Evolutionary conservation across 2,888 invertebrate genomes (phyloP).

Genomic region (Griposia aprilina): DNA sequence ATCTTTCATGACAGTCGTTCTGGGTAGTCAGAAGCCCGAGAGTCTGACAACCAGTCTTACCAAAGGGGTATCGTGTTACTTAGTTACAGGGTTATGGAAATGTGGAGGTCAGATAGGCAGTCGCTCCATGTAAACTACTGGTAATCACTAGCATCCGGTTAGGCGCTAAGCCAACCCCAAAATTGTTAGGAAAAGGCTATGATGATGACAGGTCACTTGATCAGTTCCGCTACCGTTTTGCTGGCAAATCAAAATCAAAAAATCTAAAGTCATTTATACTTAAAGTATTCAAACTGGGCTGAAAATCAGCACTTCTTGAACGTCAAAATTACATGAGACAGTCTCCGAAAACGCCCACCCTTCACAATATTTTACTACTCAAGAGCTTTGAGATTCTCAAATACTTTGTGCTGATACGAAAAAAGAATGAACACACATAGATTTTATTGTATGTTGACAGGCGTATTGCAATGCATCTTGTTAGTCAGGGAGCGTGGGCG

Average conservation of each 20-base stretch:
- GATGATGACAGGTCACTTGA: not conserved
- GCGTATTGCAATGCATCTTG: slow-evolving; percentile 13
- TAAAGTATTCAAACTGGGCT: too few species aligned
- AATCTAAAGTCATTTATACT: too few species aligned
- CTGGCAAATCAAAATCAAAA: not conserved
- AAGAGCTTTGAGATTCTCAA: not conserved
- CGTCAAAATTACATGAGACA: too few species aligned
- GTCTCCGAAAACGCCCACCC: too few species aligned
- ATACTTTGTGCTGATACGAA: not conserved
- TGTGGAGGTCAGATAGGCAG: not conserved
- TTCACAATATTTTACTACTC: not conserved
- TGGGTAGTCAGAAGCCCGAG: not conserved
- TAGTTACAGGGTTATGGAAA: not conserved
- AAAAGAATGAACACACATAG: too few species aligned
- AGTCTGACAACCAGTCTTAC: not conserved
- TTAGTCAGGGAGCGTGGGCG: slow-evolving; percentile 30
- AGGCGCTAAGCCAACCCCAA: not conserved
- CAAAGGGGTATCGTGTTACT: not conserved
- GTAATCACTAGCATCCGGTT: not conserved
- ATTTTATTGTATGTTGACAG: not conserved
- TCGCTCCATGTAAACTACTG: not conserved
- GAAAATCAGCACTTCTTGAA: too few species aligned
- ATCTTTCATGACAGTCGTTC: not conserved
- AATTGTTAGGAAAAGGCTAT: not conserved
- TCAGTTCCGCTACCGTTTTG: not conserved